phyloP scores from a whole-genome alignment of 2,113 vertebrate species.

The Neolamprologus cancellatus region DNA sequence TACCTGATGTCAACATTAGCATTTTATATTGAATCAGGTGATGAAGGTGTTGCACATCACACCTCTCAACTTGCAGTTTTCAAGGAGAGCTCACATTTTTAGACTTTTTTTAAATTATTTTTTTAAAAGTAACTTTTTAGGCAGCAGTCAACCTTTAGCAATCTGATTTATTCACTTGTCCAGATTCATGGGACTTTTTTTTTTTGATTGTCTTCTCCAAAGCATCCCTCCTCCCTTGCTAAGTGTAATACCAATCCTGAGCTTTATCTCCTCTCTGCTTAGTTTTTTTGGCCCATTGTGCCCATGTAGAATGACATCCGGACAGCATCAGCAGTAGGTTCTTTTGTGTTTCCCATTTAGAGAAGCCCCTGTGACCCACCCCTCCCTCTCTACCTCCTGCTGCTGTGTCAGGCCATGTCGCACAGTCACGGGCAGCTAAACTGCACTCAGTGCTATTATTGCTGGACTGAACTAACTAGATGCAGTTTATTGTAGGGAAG shows the following conservation, averaged over 20 bases:
- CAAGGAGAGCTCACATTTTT: neutral
- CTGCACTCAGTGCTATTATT: conserved; percentile 11
- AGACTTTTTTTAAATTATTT: neutral
- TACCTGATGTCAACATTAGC: neutral
- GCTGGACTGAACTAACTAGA: conserved; percentile 11
- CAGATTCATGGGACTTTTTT: neutral
- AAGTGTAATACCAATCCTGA: conserved; percentile 34
- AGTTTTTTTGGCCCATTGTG: conserved; percentile 45
- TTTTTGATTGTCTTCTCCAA: neutral
- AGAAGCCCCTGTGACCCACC: conserved; percentile 44
- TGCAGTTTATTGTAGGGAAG: conserved; percentile 4
- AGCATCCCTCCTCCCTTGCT: neutral
- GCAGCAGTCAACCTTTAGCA: neutral
- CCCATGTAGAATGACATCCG: conserved; percentile 50
- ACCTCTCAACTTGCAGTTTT: neutral
- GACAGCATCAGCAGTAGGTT: conserved; percentile 40
- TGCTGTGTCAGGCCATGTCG: conserved; percentile 51
- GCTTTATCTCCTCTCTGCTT: conserved; percentile 40
- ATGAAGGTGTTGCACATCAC: neutral
- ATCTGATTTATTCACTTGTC: neutral
- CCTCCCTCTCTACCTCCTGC: conserved; percentile 11
- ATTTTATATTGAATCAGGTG: too few species aligned
- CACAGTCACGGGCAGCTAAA: conserved; percentile 30
- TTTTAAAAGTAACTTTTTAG: neutral
- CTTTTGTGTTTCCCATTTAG: conserved; percentile 51